These are phyloP conservation scores for Tympanoctomys barrerae DNA, from an alignment of 2,797 vertebrate genomes.

Conservation along the genomic window DNA sequence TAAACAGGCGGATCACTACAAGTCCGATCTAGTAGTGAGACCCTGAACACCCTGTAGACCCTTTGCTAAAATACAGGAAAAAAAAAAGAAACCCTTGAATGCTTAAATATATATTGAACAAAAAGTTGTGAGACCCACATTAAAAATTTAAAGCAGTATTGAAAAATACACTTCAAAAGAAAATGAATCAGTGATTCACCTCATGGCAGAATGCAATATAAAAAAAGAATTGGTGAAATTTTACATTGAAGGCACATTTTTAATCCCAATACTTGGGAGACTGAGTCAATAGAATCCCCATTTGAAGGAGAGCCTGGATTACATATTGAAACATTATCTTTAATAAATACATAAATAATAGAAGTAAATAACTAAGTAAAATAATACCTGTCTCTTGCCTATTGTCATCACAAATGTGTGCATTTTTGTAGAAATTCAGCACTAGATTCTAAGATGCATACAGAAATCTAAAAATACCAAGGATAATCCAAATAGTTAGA, in stretches of 20 bases:
- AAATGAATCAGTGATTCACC: not conserved
- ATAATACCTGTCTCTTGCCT: not conserved
- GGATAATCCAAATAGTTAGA: not conserved
- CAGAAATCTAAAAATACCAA: not conserved
- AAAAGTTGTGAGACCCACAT: too few relatives aligned
- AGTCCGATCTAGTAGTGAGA: too few relatives aligned
- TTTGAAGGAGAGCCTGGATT: not conserved
- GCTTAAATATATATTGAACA: not conserved
- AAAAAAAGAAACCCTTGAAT: not conserved
- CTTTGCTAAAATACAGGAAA: too few relatives aligned
- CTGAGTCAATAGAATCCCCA: not conserved
- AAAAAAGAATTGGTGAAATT: not conserved
- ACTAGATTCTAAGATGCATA: not conserved
- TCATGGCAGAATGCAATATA: not conserved
- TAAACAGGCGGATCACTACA: too few relatives aligned
- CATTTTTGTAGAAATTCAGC: not conserved
- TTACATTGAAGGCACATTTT: not conserved
- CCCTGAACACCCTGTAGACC: too few relatives aligned
- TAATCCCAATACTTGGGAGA: not conserved
- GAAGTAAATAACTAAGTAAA: not conserved
- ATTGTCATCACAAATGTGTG: not conserved
- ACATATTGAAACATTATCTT: not conserved
- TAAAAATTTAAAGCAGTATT: not conserved
- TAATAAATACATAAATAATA: not conserved
- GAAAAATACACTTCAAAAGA: not conserved